Percentiles rank a stretch among this genome's conserved stretches.
Evolutionary conservation across 1,140 invertebrate species (phyloP).

Genomic region (Nephila pilipes): DNA sequence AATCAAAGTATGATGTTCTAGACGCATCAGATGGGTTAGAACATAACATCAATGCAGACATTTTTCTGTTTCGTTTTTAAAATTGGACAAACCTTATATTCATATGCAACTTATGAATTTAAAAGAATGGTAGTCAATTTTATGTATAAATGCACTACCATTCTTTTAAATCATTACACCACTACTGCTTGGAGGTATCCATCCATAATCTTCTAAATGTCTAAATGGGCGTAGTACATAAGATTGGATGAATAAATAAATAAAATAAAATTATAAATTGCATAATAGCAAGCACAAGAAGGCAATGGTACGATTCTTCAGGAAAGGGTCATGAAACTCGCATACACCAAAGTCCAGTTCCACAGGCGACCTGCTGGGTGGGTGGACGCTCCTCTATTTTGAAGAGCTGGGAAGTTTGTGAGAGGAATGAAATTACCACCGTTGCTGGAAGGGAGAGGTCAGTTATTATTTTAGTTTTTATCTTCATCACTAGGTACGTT

Average conservation of each 20-base stretch:
- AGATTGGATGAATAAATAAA: slow-evolving; percentile 2
- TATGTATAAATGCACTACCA: too few species aligned
- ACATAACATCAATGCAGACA: too few species aligned
- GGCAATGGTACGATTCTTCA: background rate
- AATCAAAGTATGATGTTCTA: too few species aligned
- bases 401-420: background rate
- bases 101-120: too few species aligned
- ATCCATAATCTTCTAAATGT: background rate
- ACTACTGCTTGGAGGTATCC: background rate
- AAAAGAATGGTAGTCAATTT: too few species aligned
- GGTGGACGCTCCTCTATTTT: slow-evolving; percentile 48
- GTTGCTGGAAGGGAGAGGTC: slow-evolving; percentile 37
- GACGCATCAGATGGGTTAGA: too few species aligned
- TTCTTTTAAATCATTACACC: background rate
- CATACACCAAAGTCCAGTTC: background rate
- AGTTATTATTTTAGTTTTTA: slow-evolving; percentile 36
- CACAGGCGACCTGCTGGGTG: slow-evolving; percentile 43
- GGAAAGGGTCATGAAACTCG: slow-evolving; percentile 48
- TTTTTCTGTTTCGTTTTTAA: too few species aligned
- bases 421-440: slow-evolving; percentile 54
- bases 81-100: too few species aligned
- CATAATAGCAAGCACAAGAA: background rate
- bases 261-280: slow-evolving; percentile 12
- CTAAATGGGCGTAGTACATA: background rate
- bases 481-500: background rate